Conservation (phyloP, 2,797 vertebrate genomes). For the Helarctos malayanus region DNA sequence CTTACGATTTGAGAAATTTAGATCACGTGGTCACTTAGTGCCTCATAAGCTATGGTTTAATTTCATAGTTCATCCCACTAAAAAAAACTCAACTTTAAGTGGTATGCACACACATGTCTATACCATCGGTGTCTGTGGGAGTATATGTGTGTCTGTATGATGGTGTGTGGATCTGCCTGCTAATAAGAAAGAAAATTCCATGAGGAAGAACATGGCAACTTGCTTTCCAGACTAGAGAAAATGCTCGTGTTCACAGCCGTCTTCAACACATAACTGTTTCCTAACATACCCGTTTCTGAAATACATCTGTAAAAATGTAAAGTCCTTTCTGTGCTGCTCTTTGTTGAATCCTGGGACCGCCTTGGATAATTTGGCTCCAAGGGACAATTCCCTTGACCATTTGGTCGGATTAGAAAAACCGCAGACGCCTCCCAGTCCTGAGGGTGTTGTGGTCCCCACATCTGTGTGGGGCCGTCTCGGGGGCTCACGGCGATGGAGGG, state of each 20-base stretch:
- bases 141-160: too few relatives aligned
- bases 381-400: not conserved
- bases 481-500: fast-evolving
- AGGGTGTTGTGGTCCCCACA: not conserved
- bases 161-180: not conserved
- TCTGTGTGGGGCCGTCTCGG: fast-evolving
- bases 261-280: not conserved
- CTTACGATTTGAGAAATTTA: not conserved
- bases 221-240: not conserved
- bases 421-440: not conserved
- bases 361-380: not conserved
- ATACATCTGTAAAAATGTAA: fast-evolving
- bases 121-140: too few relatives aligned
- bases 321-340: not conserved
- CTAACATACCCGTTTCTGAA: not conserved
- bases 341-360: not conserved
- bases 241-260: fast-evolving
- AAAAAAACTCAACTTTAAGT: not conserved
- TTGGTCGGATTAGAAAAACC: not conserved
- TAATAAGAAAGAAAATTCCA: too few relatives aligned
- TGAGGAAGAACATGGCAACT: not conserved
- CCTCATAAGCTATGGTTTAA: not conserved
- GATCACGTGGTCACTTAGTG: not conserved
- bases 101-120: fast-evolving
- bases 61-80: not conserved